A percentile compares a stretch with the other conserved stretches of the same genome.
Conservation (phyloP, 2,888 invertebrate species). For the Eupelmus urozonus region DNA sequence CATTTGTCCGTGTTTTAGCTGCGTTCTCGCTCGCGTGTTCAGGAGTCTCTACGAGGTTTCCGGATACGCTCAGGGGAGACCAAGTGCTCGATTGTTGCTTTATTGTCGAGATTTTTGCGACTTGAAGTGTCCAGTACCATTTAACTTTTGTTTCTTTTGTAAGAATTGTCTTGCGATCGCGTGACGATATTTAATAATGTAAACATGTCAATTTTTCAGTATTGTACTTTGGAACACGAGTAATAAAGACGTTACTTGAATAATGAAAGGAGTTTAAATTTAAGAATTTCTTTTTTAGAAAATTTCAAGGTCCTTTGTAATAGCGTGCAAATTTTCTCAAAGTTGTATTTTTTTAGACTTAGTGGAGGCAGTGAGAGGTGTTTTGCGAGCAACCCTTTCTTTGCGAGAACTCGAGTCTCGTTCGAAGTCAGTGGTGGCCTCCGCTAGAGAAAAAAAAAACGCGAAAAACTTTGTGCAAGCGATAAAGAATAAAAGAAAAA, state of each 20-base stretch:
- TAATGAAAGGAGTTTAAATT: constrained; percentile 34
- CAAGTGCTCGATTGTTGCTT: constrained; percentile 29
- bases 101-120: constrained; percentile 12
- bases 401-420: background rate
- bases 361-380: constrained; percentile 5
- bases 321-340: constrained; percentile 39
- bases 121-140: constrained; percentile 12
- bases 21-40: background rate
- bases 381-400: background rate
- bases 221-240: constrained; percentile 57
- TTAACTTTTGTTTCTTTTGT: background rate
- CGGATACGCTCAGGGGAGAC: background rate
- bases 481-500: constrained; percentile 41
- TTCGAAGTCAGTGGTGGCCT: background rate
- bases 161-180: constrained; percentile 19
- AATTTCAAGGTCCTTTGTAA: constrained; percentile 17
- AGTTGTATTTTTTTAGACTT: constrained; percentile 44
- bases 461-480: constrained; percentile 39
- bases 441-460: constrained; percentile 3
- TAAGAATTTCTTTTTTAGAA: constrained; percentile 26
- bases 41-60: background rate
- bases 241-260: constrained; percentile 40
- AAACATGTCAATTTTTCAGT: constrained; percentile 59
- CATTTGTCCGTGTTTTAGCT: background rate
- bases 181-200: constrained; percentile 30